Percentiles rank a stretch among this genome's conserved stretches.
Evolutionary conservation across 2,797 vertebrate genomes (phyloP).

Genomic region (Pangasius macronema): DNA sequence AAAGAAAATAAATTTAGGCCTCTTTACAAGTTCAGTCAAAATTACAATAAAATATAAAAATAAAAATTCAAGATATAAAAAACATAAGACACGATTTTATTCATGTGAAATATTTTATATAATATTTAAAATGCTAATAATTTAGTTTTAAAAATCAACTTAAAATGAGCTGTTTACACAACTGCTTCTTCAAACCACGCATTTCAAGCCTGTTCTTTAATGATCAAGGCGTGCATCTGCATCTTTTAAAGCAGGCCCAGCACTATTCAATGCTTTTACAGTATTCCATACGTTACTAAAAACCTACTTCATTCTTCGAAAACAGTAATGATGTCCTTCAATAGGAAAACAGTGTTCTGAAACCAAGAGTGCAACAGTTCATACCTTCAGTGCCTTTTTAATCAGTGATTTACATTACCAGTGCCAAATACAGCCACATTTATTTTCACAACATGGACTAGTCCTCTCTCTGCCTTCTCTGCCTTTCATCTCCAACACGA

Average conservation of each 20-base stretch:
- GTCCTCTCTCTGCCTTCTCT: neutral
- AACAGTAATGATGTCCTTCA: neutral
- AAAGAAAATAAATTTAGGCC: no score
- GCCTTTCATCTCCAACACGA: neutral
- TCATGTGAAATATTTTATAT: conserved; percentile 22
- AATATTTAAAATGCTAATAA: conserved; percentile 55
- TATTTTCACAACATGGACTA: neutral
- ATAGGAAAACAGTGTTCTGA: neutral
- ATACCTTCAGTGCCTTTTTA: neutral
- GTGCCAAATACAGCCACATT: neutral
- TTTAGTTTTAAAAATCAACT: conserved; percentile 55
- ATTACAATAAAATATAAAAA: neutral
- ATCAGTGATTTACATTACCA: neutral
- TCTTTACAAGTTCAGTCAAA: no score
- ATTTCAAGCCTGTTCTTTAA: neutral
- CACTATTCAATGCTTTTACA: neutral
- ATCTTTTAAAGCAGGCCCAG: neutral
- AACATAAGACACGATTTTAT: conserved; percentile 62
- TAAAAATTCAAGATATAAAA: conserved; percentile 33
- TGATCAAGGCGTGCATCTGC: no score
- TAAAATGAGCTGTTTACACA: conserved; percentile 34
- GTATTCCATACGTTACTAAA: neutral
- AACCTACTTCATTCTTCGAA: neutral
- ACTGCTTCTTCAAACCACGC: conserved; percentile 5
- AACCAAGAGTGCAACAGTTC: neutral